These are phyloP conservation scores for Rhagoletis pomonella DNA, from an alignment of 1,140 invertebrate genomes.

Conservation along the genomic window DNA sequence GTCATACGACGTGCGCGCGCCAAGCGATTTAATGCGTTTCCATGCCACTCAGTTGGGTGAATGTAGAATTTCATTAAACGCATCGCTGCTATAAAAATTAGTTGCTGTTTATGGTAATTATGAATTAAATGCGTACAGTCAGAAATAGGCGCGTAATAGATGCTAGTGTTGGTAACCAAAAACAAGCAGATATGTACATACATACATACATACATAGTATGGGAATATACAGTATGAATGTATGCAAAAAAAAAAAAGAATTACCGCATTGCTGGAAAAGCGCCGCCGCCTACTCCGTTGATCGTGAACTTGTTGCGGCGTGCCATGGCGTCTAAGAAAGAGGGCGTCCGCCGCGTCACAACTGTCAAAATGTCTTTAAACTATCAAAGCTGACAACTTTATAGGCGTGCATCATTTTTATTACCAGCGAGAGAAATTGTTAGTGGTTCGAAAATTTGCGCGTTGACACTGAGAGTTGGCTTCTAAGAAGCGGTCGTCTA, in stretches of 20 bases:
- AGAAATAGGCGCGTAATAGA: neutral
- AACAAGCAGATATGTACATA: neutral
- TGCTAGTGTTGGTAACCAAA: neutral
- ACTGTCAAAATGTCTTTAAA: conserved; percentile 36
- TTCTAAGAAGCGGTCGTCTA: neutral
- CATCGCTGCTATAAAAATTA: conserved; percentile 37
- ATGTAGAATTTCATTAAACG: conserved; percentile 38
- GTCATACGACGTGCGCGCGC: neutral
- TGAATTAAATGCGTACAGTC: conserved; percentile 3
- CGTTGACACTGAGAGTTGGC: neutral
- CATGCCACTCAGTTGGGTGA: neutral
- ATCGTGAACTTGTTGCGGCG: neutral
- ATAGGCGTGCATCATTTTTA: conserved; percentile 6
- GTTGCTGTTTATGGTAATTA: conserved; percentile 45
- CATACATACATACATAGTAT: neutral
- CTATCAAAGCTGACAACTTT: conserved; percentile 39
- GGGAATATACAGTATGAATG: too few relatives aligned
- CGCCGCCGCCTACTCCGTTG: neutral
- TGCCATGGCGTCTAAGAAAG: too few relatives aligned
- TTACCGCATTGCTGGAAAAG: neutral
- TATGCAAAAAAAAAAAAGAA: neutral
- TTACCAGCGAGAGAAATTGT: neutral
- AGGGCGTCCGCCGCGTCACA: neutral
- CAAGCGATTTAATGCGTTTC: neutral
- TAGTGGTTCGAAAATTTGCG: neutral